Evolutionary conservation across 2,113 vertebrate species (phyloP).

Genomic region (Caranx ignobilis): DNA sequence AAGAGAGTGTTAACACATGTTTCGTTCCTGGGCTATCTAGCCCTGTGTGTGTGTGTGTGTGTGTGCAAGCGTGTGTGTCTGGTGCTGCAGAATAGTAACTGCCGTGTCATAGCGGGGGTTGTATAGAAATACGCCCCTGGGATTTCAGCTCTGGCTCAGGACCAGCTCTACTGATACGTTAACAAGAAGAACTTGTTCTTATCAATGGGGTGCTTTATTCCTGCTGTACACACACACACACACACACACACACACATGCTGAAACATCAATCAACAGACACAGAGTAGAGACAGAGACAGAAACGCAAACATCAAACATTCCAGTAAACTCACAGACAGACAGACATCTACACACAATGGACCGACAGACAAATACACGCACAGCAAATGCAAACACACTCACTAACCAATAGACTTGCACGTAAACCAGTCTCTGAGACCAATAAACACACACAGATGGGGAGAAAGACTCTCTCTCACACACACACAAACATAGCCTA

Average conservation of each 20-base stretch:
- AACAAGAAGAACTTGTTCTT: constrained; percentile 87
- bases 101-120: constrained; percentile 68
- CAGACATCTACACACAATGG: constrained; percentile 15
- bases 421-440: constrained; percentile 25
- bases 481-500: constrained; percentile 25
- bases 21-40: constrained; percentile 53
- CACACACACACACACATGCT: constrained; percentile 40
- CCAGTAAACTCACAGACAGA: constrained; percentile 44
- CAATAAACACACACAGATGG: constrained; percentile 16
- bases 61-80: constrained; percentile 29
- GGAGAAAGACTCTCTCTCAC: constrained; percentile 31
- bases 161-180: constrained; percentile 79
- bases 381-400: constrained; percentile 18
- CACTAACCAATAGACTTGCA: constrained; percentile 23
- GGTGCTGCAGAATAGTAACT: constrained; percentile 61
- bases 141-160: constrained; percentile 68
- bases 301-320: constrained; percentile 61
- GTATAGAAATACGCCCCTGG: constrained; percentile 70
- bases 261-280: constrained; percentile 53
- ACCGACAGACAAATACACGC: constrained; percentile 28
- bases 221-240: constrained; percentile 67
- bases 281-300: constrained; percentile 29
- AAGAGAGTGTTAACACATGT: constrained; percentile 80
- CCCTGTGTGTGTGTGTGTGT: constrained; percentile 21
- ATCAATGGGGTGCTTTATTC: constrained; percentile 84